Conservation (phyloP, 2,888 invertebrate species). For the Drosophila falleni region DNA sequence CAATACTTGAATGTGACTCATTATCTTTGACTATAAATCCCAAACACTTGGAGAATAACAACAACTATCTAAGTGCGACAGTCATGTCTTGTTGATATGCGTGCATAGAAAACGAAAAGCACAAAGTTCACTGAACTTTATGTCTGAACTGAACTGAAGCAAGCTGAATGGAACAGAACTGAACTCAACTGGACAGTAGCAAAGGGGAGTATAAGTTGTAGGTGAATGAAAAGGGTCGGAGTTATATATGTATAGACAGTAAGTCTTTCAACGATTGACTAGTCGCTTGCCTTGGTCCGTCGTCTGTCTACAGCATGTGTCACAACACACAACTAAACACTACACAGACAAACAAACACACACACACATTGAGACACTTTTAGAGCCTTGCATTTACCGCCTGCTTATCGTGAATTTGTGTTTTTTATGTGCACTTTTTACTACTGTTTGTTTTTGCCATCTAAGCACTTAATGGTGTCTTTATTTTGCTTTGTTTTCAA, state of each 20-base stretch:
- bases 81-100: slow-evolving; percentile 28
- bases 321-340: slow-evolving; percentile 20
- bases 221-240: slow-evolving; percentile 19
- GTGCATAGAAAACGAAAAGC: slow-evolving; percentile 58
- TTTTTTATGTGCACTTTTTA: slow-evolving; percentile 60
- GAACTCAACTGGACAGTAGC: slow-evolving; percentile 38
- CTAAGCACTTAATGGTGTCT: slow-evolving; percentile 34
- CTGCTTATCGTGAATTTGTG: slow-evolving; percentile 55
- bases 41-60: slow-evolving; percentile 16
- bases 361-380: slow-evolving; percentile 17
- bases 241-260: slow-evolving; percentile 1
- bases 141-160: slow-evolving; percentile 24
- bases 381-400: slow-evolving; percentile 58
- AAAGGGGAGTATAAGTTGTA: slow-evolving; percentile 13
- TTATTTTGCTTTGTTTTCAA: slow-evolving; percentile 32
- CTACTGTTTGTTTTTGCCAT: slow-evolving; percentile 59
- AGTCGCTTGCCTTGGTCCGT: slow-evolving; percentile 36
- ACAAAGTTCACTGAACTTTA: slow-evolving; percentile 69
- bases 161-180: slow-evolving; percentile 7
- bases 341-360: slow-evolving; percentile 11
- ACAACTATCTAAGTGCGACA: slow-evolving; percentile 32
- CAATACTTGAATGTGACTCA: slow-evolving; percentile 6
- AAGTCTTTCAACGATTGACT: slow-evolving; percentile 25
- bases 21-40: slow-evolving; percentile 10
- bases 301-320: slow-evolving; percentile 38